Conservation (phyloP, 2,888 invertebrate species). For the Strigamia maritima region DNA sequence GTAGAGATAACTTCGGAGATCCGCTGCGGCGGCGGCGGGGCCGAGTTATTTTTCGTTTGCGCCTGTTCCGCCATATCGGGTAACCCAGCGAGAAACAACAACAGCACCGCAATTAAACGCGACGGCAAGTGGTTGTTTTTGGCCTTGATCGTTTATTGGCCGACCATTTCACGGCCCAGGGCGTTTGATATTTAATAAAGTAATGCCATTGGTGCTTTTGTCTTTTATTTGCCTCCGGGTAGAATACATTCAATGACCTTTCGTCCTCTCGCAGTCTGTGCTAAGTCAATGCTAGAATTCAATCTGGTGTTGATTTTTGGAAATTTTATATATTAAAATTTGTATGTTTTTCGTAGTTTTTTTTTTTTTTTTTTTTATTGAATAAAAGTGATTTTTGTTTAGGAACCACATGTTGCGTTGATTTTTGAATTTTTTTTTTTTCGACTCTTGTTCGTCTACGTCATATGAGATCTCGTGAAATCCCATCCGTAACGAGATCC, state of each 20-base stretch:
- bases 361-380: background rate
- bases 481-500: background rate
- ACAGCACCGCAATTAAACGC: background rate
- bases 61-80: background rate
- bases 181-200: background rate
- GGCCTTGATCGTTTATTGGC: background rate
- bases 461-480: background rate
- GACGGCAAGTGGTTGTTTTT: background rate
- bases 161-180: background rate
- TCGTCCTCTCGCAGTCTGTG: background rate
- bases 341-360: background rate
- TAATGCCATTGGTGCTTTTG: background rate
- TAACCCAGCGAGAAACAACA: background rate
- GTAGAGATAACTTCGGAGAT: background rate
- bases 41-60: background rate
- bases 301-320: background rate
- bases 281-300: no score
- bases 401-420: background rate
- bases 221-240: background rate
- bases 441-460: background rate
- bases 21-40: background rate
- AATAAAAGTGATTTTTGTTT: background rate
- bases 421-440: background rate
- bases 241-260: background rate
- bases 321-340: background rate